phyloP scores from a whole-genome alignment of 1,140 invertebrate species.

The Apis mellifera region Amel_HAv3.1 CM009931.2:5992501-5993000 shows the following conservation, averaged over 20 bases:
- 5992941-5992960: not conserved
- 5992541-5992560: slow-evolving; percentile 91
- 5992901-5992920: too few species aligned
- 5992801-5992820: not conserved
- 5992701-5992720: slow-evolving; percentile 87
- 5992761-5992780: slow-evolving; percentile 93
- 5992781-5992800: slow-evolving; percentile 83
- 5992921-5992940: not conserved
- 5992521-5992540: slow-evolving; percentile 86
- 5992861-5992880: too few species aligned
- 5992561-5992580: slow-evolving; percentile 88
- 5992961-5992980: not conserved
- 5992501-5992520: slow-evolving; percentile 88
- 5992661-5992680: slow-evolving; percentile 95
- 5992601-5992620: slow-evolving; percentile 90
- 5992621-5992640: slow-evolving; percentile 85
- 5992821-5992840: not conserved
- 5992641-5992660: slow-evolving; percentile 85
- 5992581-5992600: slow-evolving; percentile 80
- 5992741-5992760: slow-evolving; percentile 90
- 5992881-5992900: not conserved
- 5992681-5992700: slow-evolving; percentile 90
- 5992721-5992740: slow-evolving; percentile 87
- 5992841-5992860: too few species aligned
- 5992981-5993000: too few species aligned